Conservation (phyloP, 2,113 vertebrate genomes). For the Pogona vitticeps region DNA sequence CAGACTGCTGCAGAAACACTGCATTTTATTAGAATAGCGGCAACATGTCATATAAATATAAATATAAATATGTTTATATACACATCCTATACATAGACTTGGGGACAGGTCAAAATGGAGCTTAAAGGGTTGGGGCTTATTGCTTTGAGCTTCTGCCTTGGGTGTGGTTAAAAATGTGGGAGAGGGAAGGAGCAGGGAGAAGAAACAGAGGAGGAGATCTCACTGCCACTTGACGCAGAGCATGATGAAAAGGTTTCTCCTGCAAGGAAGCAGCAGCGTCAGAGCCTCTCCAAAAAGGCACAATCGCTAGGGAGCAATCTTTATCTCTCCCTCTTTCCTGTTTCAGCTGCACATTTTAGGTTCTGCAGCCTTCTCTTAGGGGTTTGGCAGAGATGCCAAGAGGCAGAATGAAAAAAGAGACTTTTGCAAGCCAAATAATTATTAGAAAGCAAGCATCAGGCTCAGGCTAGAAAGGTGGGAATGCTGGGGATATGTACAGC, state of each 20-base stretch:
- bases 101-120: neutral
- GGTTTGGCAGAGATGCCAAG: neutral
- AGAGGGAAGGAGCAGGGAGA: neutral
- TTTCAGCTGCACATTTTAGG: neutral
- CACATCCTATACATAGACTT: constrained; percentile 55
- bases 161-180: neutral
- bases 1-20: constrained; percentile 32
- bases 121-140: neutral
- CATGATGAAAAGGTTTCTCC: neutral
- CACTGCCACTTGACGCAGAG: neutral
- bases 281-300: constrained; percentile 15
- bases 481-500: constrained; percentile 8
- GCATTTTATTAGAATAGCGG: constrained; percentile 62
- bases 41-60: constrained; percentile 73
- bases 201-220: constrained; percentile 3
- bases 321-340: neutral
- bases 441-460: neutral
- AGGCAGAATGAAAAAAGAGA: neutral
- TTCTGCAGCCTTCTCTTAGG: neutral
- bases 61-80: constrained; percentile 47
- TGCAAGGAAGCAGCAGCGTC: neutral
- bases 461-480: constrained; percentile 20
- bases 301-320: constrained; percentile 5
- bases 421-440: neutral
- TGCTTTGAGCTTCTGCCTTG: constrained; percentile 13